Conservation (phyloP, 2,797 vertebrate genomes). For the Holocentrus rufus region DNA sequence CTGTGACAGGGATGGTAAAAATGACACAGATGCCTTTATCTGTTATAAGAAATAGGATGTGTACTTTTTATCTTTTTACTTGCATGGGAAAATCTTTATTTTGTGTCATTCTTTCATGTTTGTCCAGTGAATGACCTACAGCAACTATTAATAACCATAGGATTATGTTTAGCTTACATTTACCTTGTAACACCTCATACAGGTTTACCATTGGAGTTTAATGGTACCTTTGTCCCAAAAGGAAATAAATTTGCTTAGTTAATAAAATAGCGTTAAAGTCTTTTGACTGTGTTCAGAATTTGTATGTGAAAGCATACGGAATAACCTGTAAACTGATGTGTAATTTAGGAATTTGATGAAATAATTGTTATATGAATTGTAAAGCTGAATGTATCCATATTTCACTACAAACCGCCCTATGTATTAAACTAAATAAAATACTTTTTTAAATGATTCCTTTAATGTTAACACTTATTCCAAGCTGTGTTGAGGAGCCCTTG, state of each 20-base stretch:
- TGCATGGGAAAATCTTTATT: conserved; percentile 69
- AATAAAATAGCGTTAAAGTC: conserved; percentile 45
- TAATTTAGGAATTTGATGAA: conserved; percentile 63
- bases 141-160: conserved; percentile 41
- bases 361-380: conserved; percentile 68
- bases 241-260: conserved; percentile 49
- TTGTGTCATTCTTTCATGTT: conserved; percentile 63
- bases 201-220: conserved; percentile 43
- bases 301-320: conserved; percentile 52
- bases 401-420: conserved; percentile 63
- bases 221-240: conserved; percentile 43
- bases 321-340: conserved; percentile 71
- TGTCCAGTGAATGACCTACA: conserved; percentile 35
- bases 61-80: conserved; percentile 54
- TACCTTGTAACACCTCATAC: conserved; percentile 26
- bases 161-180: conserved; percentile 42
- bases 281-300: conserved; percentile 47
- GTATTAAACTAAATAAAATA: conserved; percentile 74
- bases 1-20: conserved; percentile 40
- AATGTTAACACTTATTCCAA: conserved; percentile 5
- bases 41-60: conserved; percentile 41
- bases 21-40: conserved; percentile 51
- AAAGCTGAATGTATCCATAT: conserved; percentile 76
- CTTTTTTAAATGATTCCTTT: conserved; percentile 46
- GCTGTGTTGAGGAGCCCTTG: conserved; percentile 16